Conservation (phyloP, 2,113 vertebrate genomes). For the Etia nguti region DNA sequence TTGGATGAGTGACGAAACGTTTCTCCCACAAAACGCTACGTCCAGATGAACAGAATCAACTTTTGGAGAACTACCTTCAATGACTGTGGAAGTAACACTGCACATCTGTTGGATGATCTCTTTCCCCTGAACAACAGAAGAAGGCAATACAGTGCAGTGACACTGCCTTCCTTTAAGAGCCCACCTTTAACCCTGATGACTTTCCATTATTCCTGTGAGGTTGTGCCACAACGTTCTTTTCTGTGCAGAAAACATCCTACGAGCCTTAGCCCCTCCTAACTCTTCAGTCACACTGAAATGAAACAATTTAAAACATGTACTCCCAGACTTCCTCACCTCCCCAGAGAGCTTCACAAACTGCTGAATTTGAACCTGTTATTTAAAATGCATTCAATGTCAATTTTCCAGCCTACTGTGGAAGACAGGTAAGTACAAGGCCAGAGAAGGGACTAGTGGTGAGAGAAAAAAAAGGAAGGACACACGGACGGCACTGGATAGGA, state of each 20-base stretch:
- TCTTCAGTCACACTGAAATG: neutral
- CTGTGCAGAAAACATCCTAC: neutral
- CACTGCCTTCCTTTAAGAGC: neutral
- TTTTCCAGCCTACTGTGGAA: neutral
- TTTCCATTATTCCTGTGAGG: neutral
- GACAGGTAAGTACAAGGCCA: neutral
- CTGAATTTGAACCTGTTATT: neutral
- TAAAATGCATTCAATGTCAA: neutral
- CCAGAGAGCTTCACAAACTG: neutral
- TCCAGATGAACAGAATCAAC: no score
- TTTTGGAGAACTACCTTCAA: neutral
- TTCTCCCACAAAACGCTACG: no score
- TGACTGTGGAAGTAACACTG: neutral
- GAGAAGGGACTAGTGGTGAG: neutral
- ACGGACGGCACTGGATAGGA: slow-evolving; percentile 13
- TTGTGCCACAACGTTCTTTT: neutral
- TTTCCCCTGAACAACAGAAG: neutral
- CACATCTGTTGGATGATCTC: neutral
- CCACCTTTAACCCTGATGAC: neutral
- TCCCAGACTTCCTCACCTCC: neutral
- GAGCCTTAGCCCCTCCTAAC: neutral
- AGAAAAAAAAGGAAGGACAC: neutral
- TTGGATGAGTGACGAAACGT: no score
- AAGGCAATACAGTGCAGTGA: neutral
- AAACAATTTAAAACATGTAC: neutral